phyloP scores from a whole-genome alignment of 2,113 vertebrate genomes.

The Eclectus roratus region DNA sequence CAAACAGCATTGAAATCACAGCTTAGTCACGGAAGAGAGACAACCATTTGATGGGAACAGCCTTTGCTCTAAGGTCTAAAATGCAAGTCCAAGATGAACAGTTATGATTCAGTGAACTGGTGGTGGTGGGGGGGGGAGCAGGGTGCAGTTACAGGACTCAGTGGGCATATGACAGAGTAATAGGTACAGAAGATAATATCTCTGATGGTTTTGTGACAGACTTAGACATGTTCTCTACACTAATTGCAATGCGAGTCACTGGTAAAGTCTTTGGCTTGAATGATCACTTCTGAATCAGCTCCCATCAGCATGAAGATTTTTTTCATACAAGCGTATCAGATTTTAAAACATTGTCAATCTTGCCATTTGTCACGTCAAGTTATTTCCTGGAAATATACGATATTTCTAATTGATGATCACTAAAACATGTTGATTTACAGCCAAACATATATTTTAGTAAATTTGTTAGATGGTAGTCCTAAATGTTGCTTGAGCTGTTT shows the following conservation, averaged over 20 bases:
- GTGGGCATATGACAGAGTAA: background rate
- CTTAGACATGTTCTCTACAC: background rate
- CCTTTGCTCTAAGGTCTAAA: background rate
- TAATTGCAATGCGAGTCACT: fast-evolving
- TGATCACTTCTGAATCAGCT: background rate
- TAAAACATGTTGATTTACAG: background rate
- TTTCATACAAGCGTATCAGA: background rate
- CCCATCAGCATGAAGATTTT: background rate
- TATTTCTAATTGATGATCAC: background rate
- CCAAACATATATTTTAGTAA: background rate
- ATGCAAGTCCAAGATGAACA: background rate
- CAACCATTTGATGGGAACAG: background rate
- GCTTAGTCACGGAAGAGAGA: background rate
- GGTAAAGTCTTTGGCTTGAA: background rate
- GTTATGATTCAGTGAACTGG: background rate
- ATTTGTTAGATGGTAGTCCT: background rate
- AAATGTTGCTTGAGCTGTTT: background rate
- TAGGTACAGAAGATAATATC: background rate
- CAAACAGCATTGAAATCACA: background rate
- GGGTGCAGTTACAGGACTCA: background rate
- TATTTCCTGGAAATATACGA: background rate
- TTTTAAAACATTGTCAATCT: background rate
- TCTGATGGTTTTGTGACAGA: background rate
- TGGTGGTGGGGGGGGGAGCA: background rate
- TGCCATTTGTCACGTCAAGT: background rate